Base-by-base conservation (phyloP, 2,888 invertebrate genomes). In the Tortrix viridana region DNA sequence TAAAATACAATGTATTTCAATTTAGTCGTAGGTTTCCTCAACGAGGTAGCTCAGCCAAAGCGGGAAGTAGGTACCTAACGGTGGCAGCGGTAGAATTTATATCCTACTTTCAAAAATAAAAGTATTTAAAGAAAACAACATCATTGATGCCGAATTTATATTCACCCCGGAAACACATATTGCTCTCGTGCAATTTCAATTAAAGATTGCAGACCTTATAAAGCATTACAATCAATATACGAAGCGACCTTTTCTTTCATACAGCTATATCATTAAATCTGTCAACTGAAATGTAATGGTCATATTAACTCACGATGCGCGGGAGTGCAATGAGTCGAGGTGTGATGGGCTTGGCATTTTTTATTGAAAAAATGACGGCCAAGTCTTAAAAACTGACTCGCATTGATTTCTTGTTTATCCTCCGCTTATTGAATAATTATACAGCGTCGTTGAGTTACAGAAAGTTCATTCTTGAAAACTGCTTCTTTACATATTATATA, bases 381-480 rank as follows among this genome's bases (percentile, higher is more conserved):
- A 20, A 37, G 32, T 32, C 37, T 18, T 20, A 19, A 14, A n/a
- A 26, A 5, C 14, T 20, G 37, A n/a, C 12, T 50, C 37, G 1
- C 32, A 50, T 37, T 50, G 50, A 50, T 37, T 50, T 50, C 19
- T 32, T 16, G 32, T 37, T 50, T 14, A 19, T 5, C 5, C 5
- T 37, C 0, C 32, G 5, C 6, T 46, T 37, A 37, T 50, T 19
- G 12, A 23, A 5, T 19, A n/a, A n/a, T n/a, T n/a, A n/a, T n/a
- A 37, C 6, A 50, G 14, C 5, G 6, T 19, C 14, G 3, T 18
- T 32, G 7, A 16, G 14, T 18, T 18, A 3, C 50, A 50, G 50
- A 12, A 6, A 19, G 50, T 50, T 50, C n/a, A 20, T 37, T 20
- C 6, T 14, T 19, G 2, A 16, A 44, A 44, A 44, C 19, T 18